Conservation (phyloP, 2,888 invertebrate genomes). For the Rhagonycha lutea region DNA sequence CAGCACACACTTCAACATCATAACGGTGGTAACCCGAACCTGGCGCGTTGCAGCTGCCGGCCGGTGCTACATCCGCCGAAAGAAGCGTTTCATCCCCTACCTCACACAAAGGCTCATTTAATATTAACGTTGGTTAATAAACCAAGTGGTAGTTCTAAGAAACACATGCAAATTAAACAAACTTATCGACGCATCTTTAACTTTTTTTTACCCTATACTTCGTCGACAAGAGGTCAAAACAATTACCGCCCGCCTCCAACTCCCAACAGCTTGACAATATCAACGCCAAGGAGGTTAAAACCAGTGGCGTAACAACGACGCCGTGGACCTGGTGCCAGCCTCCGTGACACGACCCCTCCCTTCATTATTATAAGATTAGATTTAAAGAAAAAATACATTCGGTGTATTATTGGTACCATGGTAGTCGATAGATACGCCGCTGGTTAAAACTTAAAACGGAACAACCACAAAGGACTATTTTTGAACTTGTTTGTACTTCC, state of each 20-base stretch:
- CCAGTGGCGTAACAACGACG: too few relatives aligned
- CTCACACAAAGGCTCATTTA: constrained; percentile 10
- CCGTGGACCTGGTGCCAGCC: too few relatives aligned
- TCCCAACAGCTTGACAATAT: background rate
- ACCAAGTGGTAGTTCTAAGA: constrained; percentile 10
- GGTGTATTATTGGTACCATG: too few relatives aligned
- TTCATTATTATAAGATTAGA: too few relatives aligned
- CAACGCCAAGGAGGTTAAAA: background rate
- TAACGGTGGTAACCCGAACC: constrained; percentile 29
- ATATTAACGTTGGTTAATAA: constrained; percentile 6
- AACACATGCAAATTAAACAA: constrained; percentile 9
- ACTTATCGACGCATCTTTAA: background rate
- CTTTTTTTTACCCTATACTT: background rate
- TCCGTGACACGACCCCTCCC: too few relatives aligned
- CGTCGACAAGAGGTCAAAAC: background rate
- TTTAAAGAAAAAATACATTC: too few relatives aligned
- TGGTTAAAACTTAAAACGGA: background rate
- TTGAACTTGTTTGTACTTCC: background rate
- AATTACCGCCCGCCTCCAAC: background rate
- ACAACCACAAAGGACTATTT: background rate
- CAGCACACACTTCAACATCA: constrained; percentile 15
- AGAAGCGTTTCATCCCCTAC: constrained; percentile 30
- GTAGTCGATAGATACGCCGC: too few relatives aligned
- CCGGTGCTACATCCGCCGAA: constrained; percentile 35
- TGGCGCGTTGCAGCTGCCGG: constrained; percentile 32